A percentile compares a stretch with the other conserved stretches of the same genome.
These are phyloP conservation scores for Thamnophis elegans DNA, from an alignment of 2,797 vertebrate genomes.

Conservation along the genomic window DNA sequence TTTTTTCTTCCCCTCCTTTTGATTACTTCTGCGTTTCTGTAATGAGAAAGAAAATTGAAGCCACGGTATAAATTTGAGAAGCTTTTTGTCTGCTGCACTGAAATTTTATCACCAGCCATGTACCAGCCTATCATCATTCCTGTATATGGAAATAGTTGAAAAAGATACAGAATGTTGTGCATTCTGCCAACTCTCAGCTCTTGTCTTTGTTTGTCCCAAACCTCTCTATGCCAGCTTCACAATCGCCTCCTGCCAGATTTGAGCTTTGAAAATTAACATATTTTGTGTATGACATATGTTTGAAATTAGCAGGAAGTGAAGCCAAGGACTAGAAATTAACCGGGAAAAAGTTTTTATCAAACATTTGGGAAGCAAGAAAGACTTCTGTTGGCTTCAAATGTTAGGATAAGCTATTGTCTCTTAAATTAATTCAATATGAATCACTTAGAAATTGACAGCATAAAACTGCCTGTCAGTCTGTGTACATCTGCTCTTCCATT, in stretches of 20 bases:
- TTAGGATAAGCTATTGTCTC: slow-evolving; percentile 64
- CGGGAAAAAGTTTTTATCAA: slow-evolving; percentile 68
- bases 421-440: slow-evolving; percentile 61
- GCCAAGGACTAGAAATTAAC: slow-evolving; percentile 72
- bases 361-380: slow-evolving; percentile 62
- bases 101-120: slow-evolving; percentile 46
- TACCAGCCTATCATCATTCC: slow-evolving; percentile 39
- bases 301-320: slow-evolving; percentile 70
- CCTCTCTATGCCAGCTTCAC: slow-evolving; percentile 52
- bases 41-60: slow-evolving; percentile 38
- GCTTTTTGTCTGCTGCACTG: slow-evolving; percentile 31
- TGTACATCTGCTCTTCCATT: slow-evolving; percentile 10
- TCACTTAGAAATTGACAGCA: slow-evolving; percentile 51
- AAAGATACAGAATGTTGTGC: slow-evolving; percentile 36
- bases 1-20: not conserved
- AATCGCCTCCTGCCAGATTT: slow-evolving; percentile 65
- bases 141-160: slow-evolving; percentile 46
- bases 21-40: slow-evolving; percentile 7
- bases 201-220: slow-evolving; percentile 67
- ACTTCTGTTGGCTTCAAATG: slow-evolving; percentile 62
- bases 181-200: slow-evolving; percentile 57
- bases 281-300: slow-evolving; percentile 71
- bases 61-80: slow-evolving; percentile 40
- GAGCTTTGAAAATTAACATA: slow-evolving; percentile 70
- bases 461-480: not conserved